These are phyloP conservation scores for Harpagoxenus sublaevis DNA, from an alignment of 2,888 invertebrate genomes.

Conservation along the genomic window DNA sequence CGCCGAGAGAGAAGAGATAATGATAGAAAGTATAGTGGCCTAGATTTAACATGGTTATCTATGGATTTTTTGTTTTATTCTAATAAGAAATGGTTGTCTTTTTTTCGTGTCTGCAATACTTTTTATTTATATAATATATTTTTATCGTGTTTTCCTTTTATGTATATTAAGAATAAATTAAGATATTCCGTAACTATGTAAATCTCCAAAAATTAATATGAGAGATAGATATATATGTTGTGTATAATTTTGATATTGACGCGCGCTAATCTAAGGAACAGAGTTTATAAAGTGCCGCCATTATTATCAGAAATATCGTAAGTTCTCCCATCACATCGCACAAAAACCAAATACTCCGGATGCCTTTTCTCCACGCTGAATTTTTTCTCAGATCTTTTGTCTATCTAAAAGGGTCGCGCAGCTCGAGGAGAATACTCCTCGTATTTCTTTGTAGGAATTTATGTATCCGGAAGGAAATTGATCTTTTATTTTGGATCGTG, in stretches of 20 bases:
- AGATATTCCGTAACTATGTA: not conserved
- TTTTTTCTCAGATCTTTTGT: constrained; percentile 26
- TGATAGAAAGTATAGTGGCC: not conserved
- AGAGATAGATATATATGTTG: not conserved
- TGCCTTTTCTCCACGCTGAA: constrained; percentile 3
- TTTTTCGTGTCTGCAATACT: not conserved
- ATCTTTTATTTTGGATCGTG: constrained; percentile 47
- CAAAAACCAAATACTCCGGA: not conserved
- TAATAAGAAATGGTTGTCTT: not conserved
- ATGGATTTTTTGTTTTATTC: not conserved
- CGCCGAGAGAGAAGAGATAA: not conserved
- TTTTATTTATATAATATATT: not conserved
- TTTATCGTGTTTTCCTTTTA: not conserved
- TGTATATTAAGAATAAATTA: not conserved
- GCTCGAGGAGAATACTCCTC: not conserved
- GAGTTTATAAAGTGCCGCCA: not conserved
- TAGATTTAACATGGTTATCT: not conserved
- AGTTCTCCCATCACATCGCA: not conserved
- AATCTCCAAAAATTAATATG: constrained; percentile 7
- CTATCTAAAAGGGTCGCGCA: constrained; percentile 19
- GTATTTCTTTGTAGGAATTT: constrained; percentile 28
- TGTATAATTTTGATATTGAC: no score
- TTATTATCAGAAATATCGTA: not conserved
- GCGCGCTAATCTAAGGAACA: not conserved
- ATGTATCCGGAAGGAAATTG: constrained; percentile 27